Base-by-base conservation (phyloP, 2,797 vertebrate genomes). In the Typhlichthys eigenmanni region DNA sequence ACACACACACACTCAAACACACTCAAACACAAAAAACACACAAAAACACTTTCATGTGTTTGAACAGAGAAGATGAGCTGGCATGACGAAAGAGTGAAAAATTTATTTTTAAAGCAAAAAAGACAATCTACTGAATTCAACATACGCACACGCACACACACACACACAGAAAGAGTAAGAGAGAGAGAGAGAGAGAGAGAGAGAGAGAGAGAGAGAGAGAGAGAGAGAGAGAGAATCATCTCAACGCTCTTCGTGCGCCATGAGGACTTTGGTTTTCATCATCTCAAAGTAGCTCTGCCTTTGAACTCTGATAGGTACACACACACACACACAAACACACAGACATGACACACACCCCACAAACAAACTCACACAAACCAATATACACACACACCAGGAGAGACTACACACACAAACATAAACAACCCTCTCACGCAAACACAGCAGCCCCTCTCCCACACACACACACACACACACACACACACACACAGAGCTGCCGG, bases 261-360 rank as follows among this genome's bases (percentile, higher is more conserved):
- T 54, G 63, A 74, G 32, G 68, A 68, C 78, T 24, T 3, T 80
- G 68, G 75, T 82, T 74, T 76, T 87, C 76, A 81, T 69, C 69
- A 83, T 85, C 86, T 87, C 82, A 88, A 88, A 89, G 79, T 46
- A 68, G 61, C 63, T 48, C 63, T 79, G 79, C 76, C 80, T 89
- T 89, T 86, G 82, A 89, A 88, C 77, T 85, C 76, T 68, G 50
- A 16, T 58, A 24, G 13, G 57, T 32, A 45, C 57, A 58, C 10
- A 67, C 52, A 63, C 45, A 19, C 19, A 60, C 58, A 48, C 46
- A 14, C 46, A 49, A 46, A 49, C 24, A 10, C 24, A 32, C 58
- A 49, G 16, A 17, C 16, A 17, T 17, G 1, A 17, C 16, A 17
- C 16, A 17, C 16, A 17, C 16, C 16, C 16, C 58, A 48, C 46